Evolutionary conservation across 2,797 vertebrate genomes (phyloP), one percentile per base, ranked within the genome.

Genomic region (Rhinogobio ventralis): DNA sequence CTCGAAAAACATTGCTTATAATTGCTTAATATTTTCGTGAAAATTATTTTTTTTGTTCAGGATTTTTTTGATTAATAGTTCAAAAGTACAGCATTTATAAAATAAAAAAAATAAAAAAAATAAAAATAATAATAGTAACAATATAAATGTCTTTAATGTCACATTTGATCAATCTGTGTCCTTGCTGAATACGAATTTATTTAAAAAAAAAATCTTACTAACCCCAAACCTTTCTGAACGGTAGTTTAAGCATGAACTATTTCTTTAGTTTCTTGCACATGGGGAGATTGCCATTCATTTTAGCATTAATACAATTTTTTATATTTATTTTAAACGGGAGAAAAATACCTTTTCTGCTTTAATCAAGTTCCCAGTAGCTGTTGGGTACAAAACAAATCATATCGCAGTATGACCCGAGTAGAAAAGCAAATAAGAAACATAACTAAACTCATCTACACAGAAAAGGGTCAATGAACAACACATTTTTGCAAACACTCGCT

Each of bases 391-490:
- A 60, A 76, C 33, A 17, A 74, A 49, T 30, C 23, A 20, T 9
- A 71, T 55, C 67, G 72, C 23, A 55, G 30, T 23, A 75, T 55
- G 23, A 39, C 14, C 53, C 28, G n/a, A 62, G 15, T 62, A 62
- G n/a, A 19, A 78, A 78, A 51, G 46, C 28, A 67, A 28, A 45
- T 67, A 20, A 60, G 57, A 60, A 62, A 62, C 13, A 14, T 60
- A 7, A 45, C 23, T 46, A 23, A 71, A 46, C 13, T 66, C 42
- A 23, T 49, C 60, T 49, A 39, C 30, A 57, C 51, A 57, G 72
- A 74, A 53, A 79, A 79, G 25, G 28, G 62, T 79, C 25, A 49
- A 84, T 85, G 87, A 36, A 57, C 25, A 30, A 81, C 39, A 84
- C 19, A 46, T 28, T 45, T 46, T 68, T 60, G 42, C 33, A 49